These are phyloP conservation scores for Pseudochirops corinnae DNA, from an alignment of 2,797 vertebrate genomes.

Conservation along the genomic window DNA sequence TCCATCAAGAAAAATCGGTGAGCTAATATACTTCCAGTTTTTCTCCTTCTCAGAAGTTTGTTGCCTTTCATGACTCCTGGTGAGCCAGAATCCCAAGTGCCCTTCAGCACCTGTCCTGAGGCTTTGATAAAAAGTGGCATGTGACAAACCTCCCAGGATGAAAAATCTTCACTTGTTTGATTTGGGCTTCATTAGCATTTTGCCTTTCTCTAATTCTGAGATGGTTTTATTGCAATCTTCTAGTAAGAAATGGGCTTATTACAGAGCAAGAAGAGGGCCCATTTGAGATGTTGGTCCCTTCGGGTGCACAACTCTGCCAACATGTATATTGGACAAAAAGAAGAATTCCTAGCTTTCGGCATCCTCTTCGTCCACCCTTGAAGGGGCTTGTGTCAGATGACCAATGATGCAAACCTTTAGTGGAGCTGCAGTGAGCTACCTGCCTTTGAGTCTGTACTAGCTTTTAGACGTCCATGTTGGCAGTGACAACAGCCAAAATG, in stretches of 20 bases:
- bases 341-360: background rate
- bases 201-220: constrained; percentile 40
- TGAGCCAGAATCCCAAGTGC: background rate
- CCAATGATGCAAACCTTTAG: background rate
- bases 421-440: background rate
- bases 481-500: background rate
- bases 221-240: background rate
- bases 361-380: background rate
- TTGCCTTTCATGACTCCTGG: constrained; percentile 30
- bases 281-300: too few relatives aligned
- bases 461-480: background rate
- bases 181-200: background rate
- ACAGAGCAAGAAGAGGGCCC: background rate
- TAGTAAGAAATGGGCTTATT: background rate
- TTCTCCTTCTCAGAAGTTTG: constrained; percentile 20
- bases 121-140: background rate
- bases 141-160: background rate
- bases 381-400: background rate
- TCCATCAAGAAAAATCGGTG: constrained; percentile 38
- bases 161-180: background rate
- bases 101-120: background rate
- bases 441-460: background rate
- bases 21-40: constrained; percentile 35
- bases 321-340: background rate
- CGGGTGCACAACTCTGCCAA: background rate